Percentiles rank a stretch among this genome's conserved stretches.
These are phyloP conservation scores for Peucedramus taeniatus DNA, from an alignment of 2,113 vertebrate species.

Conservation along the genomic window DNA sequence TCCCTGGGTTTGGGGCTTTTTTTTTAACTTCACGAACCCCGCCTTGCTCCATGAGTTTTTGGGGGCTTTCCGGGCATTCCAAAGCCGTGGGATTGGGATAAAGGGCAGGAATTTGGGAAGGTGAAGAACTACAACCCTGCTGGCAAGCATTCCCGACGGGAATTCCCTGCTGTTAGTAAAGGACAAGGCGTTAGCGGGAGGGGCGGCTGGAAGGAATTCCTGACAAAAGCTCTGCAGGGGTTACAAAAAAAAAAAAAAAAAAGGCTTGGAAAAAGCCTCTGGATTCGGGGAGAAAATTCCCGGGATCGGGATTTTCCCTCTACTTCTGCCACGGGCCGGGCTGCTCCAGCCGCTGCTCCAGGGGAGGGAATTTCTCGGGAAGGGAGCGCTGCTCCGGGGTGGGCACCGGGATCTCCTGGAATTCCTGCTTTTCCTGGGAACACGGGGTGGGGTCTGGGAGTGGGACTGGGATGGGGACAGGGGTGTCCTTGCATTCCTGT, in stretches of 20 bases:
- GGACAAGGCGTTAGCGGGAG: not conserved
- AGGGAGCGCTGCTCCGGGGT: not conserved
- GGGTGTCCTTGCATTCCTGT: not conserved
- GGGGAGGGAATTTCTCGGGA: not conserved
- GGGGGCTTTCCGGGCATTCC: not conserved
- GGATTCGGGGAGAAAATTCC: not conserved
- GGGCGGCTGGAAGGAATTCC: not conserved
- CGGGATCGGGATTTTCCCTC: not conserved
- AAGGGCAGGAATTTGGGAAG: not conserved
- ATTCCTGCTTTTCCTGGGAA: not conserved
- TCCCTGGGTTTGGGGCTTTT: not conserved
- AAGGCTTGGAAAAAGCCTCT: not conserved
- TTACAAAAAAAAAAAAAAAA: not conserved
- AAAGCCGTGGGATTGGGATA: not conserved
- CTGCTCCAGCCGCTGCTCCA: conserved; percentile 36
- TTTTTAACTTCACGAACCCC: not conserved
- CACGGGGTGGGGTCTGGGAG: fast-evolving
- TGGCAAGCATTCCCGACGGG: not conserved
- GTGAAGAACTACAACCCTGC: not conserved
- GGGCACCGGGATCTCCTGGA: not conserved
- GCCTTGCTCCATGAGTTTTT: fast-evolving
- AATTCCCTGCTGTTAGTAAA: not conserved
- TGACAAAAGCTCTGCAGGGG: not conserved
- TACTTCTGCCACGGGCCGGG: conserved; percentile 36
- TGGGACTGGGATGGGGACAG: fast-evolving